These are phyloP conservation scores for Drosophila triauraria DNA, from an alignment of 1,140 invertebrate genomes.

Conservation along the genomic window DNA sequence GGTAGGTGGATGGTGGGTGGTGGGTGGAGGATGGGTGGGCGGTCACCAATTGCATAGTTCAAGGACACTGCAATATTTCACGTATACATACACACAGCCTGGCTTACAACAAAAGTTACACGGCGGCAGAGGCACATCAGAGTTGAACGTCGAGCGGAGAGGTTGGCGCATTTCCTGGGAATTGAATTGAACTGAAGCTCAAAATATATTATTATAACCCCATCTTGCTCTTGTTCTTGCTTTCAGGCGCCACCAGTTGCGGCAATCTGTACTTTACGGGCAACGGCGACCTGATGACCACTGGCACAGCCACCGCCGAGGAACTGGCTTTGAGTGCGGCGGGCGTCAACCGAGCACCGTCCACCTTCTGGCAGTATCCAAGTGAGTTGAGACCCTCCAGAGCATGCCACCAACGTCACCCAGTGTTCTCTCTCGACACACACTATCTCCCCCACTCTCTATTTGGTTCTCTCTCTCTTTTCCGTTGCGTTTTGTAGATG, in stretches of 20 bases:
- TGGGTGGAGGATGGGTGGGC: conserved; percentile 20
- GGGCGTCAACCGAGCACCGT: conserved; percentile 84
- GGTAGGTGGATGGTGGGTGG: conserved; percentile 15
- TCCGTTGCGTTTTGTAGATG: conserved; percentile 85
- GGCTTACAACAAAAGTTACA: conserved; percentile 38
- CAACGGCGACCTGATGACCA: conserved; percentile 82
- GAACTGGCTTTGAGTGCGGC: conserved; percentile 74
- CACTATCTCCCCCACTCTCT: conserved; percentile 33
- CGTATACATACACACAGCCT: conserved; percentile 72
- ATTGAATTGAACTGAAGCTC: not conserved
- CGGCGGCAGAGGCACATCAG: conserved; percentile 49
- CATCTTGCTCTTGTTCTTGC: not conserved
- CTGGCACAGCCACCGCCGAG: conserved; percentile 74
- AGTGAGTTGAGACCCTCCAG: conserved; percentile 86
- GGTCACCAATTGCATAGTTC: conserved; percentile 78
- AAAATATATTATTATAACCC: not conserved
- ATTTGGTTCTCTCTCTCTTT: conserved; percentile 70
- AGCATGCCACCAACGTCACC: conserved; percentile 3
- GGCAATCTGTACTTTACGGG: conserved; percentile 81
- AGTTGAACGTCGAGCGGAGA: conserved; percentile 50
- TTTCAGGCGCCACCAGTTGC: conserved; percentile 76
- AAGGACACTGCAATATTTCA: conserved; percentile 79
- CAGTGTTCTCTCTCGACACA: conserved; percentile 12
- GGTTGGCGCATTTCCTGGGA: conserved; percentile 29
- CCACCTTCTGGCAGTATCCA: conserved; percentile 91